phyloP scores from a whole-genome alignment of 2,888 invertebrate species.

The Cyclophora albipunctata region DNA sequence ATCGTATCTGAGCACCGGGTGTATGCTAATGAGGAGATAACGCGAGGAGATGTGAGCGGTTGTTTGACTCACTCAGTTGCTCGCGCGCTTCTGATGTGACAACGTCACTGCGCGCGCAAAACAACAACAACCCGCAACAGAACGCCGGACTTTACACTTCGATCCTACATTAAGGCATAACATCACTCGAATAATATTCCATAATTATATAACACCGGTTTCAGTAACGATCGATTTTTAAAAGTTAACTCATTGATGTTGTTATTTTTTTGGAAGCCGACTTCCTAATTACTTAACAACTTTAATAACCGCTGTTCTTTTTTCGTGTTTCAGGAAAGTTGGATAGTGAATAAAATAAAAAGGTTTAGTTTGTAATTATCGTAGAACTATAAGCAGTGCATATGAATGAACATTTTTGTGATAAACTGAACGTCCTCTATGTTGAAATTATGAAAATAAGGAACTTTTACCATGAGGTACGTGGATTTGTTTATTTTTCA shows the following conservation, averaged over 20 bases:
- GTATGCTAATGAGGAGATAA: constrained; percentile 69
- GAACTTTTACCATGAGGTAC: constrained; percentile 64
- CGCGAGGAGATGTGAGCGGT: constrained; percentile 43
- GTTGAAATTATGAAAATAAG: constrained; percentile 67
- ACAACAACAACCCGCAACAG: constrained; percentile 27
- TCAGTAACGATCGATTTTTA: constrained; percentile 3
- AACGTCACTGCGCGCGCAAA: constrained; percentile 42
- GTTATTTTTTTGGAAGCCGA: constrained; percentile 1
- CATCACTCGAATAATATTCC: not conserved
- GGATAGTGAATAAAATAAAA: not conserved
- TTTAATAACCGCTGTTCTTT: constrained; percentile 14
- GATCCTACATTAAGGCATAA: constrained; percentile 1
- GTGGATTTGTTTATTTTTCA: constrained; percentile 26
- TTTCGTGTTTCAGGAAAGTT: not conserved
- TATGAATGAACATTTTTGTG: constrained; percentile 44
- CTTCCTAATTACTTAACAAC: constrained; percentile 13
- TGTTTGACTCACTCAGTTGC: constrained; percentile 63
- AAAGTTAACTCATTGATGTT: constrained; percentile 1
- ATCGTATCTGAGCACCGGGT: constrained; percentile 22
- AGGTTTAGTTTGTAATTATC: constrained; percentile 7
- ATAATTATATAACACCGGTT: constrained; percentile 14
- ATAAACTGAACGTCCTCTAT: constrained; percentile 32
- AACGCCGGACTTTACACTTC: constrained; percentile 26
- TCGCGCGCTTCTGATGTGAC: constrained; percentile 62
- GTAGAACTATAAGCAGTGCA: constrained; percentile 21